phyloP scores from a whole-genome alignment of 2,888 invertebrate species.

The Acleris holmiana region DNA sequence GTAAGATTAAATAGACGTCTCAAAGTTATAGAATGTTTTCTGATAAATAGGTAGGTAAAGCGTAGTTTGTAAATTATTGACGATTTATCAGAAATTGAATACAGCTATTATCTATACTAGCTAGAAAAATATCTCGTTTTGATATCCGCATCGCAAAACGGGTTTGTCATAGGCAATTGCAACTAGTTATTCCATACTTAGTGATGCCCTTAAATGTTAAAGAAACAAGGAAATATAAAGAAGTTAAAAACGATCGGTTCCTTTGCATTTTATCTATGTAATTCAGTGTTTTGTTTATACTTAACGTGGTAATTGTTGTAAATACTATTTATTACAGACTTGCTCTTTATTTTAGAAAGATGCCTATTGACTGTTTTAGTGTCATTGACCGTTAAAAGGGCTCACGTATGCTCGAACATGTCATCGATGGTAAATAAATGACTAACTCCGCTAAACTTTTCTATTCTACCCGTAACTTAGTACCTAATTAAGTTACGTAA shows the following conservation, averaged over 20 bases:
- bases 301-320: too few relatives aligned
- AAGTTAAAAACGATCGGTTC: neutral
- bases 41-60: neutral
- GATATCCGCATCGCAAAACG: conserved; percentile 23
- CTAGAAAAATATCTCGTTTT: conserved; percentile 21
- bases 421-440: conserved; percentile 19
- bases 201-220: conserved; percentile 14
- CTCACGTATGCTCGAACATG: neutral
- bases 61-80: neutral
- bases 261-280: too few relatives aligned
- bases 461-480: conserved; percentile 42
- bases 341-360: too few relatives aligned
- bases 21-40: too few relatives aligned
- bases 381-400: neutral
- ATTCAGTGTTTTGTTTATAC: too few relatives aligned
- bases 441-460: conserved; percentile 41
- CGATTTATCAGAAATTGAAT: neutral
- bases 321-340: too few relatives aligned
- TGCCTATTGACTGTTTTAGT: neutral
- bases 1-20: too few relatives aligned
- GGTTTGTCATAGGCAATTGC: conserved; percentile 18
- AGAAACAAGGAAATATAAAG: conserved; percentile 12
- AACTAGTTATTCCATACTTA: conserved; percentile 30
- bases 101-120: neutral
- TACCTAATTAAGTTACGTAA: conserved; percentile 43